Base-by-base conservation (phyloP, 2,888 invertebrate genomes). In the Microplitis deprimator region DNA sequence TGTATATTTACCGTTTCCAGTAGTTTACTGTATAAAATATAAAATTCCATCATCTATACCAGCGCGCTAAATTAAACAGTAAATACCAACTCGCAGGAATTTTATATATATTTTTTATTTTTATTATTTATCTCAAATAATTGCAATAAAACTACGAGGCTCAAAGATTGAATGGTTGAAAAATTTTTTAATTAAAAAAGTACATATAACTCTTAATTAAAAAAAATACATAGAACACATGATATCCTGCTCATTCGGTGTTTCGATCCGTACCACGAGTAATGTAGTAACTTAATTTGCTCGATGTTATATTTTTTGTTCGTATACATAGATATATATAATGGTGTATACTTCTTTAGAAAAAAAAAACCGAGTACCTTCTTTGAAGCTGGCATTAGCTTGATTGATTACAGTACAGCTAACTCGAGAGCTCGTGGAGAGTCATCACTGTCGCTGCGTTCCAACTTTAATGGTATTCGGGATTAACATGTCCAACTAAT, bases 401-500 rank as follows among this genome's bases (percentile, higher is more conserved):
- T 85, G 85, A 85, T 85, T 85, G 85, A 85, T 85, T 83, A 83
- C 79, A 50, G 50, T 50, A 29, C 13, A 75, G 78, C 77, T 74
- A 77, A 80, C 79, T 70, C 62, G 60, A 76, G 75, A 75, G 79
- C 77, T 77, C 75, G 79, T 79, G 74, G 41, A 79, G 79, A 79
- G 79, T 80, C 80, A 80, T 80, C 77, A 79, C 76, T 78, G 79
- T 79, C 80, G 73, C 75, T 80, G 75, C 76, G 74, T 76, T 77
- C 67, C 78, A 72, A 77, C 76, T 82, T 82, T 83, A 84, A 83
- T 83, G 83, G 83, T 84, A 83, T 81, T 81, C 78, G 69, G 81
- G 84, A 85, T 85, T 85, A 84, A 82, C 83, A 84, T 84, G 83
- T 84, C 83, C 79, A 81, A 81, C 83, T 85, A 84, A 85, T 82